A percentile compares a stretch with the other conserved stretches of the same genome.
Evolutionary conservation across 1,140 invertebrate species (phyloP).

Genomic region (Heliconius hewitsoni): DNA sequence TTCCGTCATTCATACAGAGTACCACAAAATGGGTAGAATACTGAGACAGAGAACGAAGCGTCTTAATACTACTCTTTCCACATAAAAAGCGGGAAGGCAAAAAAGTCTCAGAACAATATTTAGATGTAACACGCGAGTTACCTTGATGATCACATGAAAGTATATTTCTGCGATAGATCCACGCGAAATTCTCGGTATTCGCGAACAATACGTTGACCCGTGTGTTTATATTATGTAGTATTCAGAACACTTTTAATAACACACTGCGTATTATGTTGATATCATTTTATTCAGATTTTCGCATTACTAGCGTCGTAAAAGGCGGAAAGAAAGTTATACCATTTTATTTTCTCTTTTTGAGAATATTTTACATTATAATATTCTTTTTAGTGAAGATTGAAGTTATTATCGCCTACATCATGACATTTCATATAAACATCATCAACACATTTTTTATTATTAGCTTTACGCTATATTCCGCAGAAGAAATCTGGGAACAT

Average conservation of each 20-base stretch:
- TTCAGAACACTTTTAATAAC: conserved; percentile 2
- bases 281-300: neutral
- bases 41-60: no score
- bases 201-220: conserved; percentile 19
- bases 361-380: no score
- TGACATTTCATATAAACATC: no score
- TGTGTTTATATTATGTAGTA: conserved; percentile 10
- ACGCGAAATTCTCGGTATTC: conserved; percentile 14
- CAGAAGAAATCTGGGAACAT: no score
- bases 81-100: neutral
- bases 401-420: no score
- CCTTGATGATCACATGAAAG: conserved; percentile 16
- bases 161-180: conserved; percentile 11
- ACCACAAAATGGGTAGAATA: no score
- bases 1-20: no score
- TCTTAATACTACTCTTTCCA: neutral
- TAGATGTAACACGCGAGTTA: conserved; percentile 10
- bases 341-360: no score
- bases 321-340: neutral
- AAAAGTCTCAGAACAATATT: neutral
- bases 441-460: no score
- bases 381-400: no score
- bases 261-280: neutral
- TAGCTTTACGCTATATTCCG: no score
- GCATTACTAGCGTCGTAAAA: neutral